Conservation (phyloP, 2,797 vertebrate genomes). For the Jordanella pulchra region DNA sequence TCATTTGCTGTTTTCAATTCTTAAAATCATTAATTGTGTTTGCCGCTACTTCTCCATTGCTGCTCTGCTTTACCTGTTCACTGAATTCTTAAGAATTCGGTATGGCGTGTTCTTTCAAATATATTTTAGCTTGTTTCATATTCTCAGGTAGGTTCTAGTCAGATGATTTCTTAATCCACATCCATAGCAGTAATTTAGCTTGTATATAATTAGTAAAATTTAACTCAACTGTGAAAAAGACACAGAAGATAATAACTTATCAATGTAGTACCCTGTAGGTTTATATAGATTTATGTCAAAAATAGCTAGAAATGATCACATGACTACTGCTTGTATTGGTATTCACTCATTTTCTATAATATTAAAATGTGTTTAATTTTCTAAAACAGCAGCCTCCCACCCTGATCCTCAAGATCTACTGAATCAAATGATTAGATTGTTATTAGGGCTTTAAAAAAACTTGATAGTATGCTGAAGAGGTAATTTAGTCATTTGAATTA, state of each 20-base stretch:
- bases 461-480: too few species aligned
- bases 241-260: too few species aligned
- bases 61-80: too few species aligned
- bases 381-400: not conserved
- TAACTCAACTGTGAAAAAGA: not conserved
- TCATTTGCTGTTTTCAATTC: too few species aligned
- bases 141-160: not conserved
- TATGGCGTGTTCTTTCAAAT: not conserved
- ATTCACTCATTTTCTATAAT: not conserved
- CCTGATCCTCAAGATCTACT: too few species aligned
- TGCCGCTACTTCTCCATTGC: too few species aligned
- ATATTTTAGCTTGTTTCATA: not conserved
- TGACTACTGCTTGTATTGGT: not conserved
- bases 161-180: not conserved
- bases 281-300: not conserved
- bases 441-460: too few species aligned
- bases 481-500: too few species aligned
- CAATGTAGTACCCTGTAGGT: not conserved
- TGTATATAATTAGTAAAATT: not conserved
- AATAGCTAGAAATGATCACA: not conserved
- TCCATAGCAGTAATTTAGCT: not conserved
- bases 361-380: not conserved
- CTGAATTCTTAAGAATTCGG: too few species aligned
- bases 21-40: too few species aligned
- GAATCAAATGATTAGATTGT: too few species aligned